Evolutionary conservation across 2,797 vertebrate species (phyloP).

Genomic region (Thunnus albacares): DNA sequence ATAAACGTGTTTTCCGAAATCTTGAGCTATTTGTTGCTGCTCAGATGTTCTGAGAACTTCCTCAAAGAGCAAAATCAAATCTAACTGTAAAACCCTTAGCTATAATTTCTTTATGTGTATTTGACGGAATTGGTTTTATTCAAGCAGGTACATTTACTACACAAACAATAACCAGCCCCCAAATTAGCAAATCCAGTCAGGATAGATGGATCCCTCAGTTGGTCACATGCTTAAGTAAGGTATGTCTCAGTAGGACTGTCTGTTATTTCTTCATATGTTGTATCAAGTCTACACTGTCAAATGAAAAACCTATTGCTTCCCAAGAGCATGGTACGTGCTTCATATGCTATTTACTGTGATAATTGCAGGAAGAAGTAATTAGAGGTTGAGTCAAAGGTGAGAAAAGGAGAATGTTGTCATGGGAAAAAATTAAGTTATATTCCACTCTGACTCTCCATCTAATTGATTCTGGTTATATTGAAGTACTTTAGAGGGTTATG

Average conservation of each 20-base stretch:
- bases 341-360: neutral
- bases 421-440: neutral
- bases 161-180: neutral
- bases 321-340: no score
- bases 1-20: no score
- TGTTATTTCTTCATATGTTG: no score
- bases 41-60: no score
- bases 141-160: neutral
- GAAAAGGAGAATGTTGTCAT: neutral
- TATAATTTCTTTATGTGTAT: neutral
- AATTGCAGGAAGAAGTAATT: slow-evolving; percentile 13
- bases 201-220: neutral
- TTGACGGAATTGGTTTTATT: neutral
- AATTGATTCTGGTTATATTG: neutral
- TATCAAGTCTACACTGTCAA: neutral
- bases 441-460: neutral
- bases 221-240: neutral
- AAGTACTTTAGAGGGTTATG: slow-evolving; percentile 16
- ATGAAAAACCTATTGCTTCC: neutral
- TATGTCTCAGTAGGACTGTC: neutral
- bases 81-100: no score
- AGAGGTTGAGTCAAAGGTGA: slow-evolving; percentile 6
- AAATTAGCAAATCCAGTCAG: neutral
- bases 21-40: no score
- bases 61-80: no score